Evolutionary conservation across 2,797 vertebrate genomes (phyloP).

Genomic region (Enteromius argenteus): DNA sequence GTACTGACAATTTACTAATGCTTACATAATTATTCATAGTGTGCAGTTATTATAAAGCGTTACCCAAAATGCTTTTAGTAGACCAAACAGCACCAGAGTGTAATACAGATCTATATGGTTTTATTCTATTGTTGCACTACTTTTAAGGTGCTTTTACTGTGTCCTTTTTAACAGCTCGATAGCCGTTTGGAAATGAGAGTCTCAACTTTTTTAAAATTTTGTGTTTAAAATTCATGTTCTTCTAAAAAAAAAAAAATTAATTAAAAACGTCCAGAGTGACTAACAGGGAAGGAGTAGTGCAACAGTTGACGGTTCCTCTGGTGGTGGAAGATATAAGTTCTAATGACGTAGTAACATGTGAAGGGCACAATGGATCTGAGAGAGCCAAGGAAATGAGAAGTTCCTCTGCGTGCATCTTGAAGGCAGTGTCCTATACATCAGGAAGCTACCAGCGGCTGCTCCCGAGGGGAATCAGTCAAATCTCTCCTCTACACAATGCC

Average conservation of each 20-base stretch:
- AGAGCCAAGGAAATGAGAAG: constrained; percentile 31
- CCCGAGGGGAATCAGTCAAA: constrained; percentile 11
- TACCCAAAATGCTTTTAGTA: no score
- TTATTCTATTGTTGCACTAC: background rate
- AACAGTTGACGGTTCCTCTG: constrained; percentile 18
- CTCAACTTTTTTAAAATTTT: background rate
- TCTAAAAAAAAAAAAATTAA: background rate
- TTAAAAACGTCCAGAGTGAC: background rate
- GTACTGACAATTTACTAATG: no score
- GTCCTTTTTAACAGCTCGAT: background rate
- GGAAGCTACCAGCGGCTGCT: constrained; percentile 37
- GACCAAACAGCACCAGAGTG: background rate
- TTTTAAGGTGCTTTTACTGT: background rate
- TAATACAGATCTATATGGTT: background rate
- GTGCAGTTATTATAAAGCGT: no score
- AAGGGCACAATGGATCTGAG: constrained; percentile 34
- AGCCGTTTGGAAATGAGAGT: background rate
- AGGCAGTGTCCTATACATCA: constrained; percentile 24
- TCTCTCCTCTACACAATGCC: constrained; percentile 17
- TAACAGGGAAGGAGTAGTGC: background rate
- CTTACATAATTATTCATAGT: no score
- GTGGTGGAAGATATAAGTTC: background rate
- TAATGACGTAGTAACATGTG: constrained; percentile 33
- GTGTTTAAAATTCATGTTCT: background rate
- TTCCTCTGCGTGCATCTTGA: constrained; percentile 37